These are phyloP conservation scores for Galbula dea DNA, from an alignment of 2,113 vertebrate genomes.

Conservation along the genomic window DNA sequence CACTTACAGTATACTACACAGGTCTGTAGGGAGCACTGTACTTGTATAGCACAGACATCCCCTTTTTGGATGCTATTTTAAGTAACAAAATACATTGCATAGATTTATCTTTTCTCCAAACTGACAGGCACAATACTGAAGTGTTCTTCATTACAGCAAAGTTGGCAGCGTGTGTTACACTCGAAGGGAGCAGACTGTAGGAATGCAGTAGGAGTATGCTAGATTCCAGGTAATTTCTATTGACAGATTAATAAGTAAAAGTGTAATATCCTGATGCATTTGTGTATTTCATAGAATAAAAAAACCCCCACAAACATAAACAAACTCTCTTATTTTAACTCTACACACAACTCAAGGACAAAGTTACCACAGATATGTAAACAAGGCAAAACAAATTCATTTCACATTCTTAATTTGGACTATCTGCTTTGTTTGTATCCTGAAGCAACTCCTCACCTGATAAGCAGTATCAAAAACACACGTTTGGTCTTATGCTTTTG, in stretches of 20 bases:
- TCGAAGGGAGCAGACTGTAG: background rate
- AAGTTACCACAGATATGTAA: background rate
- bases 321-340: background rate
- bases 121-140: constrained; percentile 6
- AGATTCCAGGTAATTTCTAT: background rate
- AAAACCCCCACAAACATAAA: background rate
- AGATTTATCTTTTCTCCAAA: background rate
- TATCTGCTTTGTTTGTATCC: background rate
- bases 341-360: background rate
- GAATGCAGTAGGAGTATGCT: background rate
- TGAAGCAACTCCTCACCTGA: background rate
- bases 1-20: background rate
- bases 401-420: background rate
- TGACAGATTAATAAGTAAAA: constrained; percentile 8
- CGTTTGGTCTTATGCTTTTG: background rate
- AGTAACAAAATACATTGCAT: constrained; percentile 20
- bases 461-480: background rate
- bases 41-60: background rate
- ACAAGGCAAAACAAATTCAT: background rate
- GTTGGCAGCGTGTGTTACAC: background rate
- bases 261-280: background rate
- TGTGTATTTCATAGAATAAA: background rate
- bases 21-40: background rate
- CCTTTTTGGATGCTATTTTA: background rate
- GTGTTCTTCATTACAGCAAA: background rate